Evolutionary conservation across 2,113 vertebrate genomes (phyloP), one percentile per base, ranked within the genome.

Genomic region (Corythoichthys intestinalis): DNA sequence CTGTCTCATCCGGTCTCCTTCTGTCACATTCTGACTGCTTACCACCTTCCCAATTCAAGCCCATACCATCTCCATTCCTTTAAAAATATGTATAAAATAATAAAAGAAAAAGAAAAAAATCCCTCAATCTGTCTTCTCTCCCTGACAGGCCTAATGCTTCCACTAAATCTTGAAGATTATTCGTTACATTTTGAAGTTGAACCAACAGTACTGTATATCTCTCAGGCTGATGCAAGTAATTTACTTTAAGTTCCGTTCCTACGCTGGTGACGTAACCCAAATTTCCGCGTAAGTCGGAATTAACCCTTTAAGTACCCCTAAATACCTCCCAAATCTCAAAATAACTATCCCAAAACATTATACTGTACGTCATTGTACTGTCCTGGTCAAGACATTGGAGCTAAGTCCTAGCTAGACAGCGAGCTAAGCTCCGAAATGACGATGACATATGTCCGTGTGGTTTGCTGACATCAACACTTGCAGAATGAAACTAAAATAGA

Each of bases 1-100:
- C 83, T 89, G 84, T 78, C 61, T 63, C 44, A 28, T 20, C 39
- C 60, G 39, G 60, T 67, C 54, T 67, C 65, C 65, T 47, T 54
- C 67, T 47, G 61, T 63, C 61, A 54, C 50, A 54, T 66, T 54
- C 50, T 53, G 65, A 54, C 50, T 53, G 48, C 37, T 66, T 53
- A 11, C 48, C 64, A 66, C 39, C 38, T 17, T 61, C 59, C 41
- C 38, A 63, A 17, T 60, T 37, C 17, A 6, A 62, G 59, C 38
- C 17, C 17, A 63, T 39, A 63, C 41, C 60, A 63, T 63, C 41
- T 28, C 34, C 20, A 47, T 63, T 46, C 44, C 20, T 47, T 47
- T 28, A n/a, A n/a, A 56, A 56, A 34, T n/a, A n/a, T n/a, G n/a
- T n/a, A n/a, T n/a, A 62, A 62, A 28, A 56, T 12, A 34, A 10